These are phyloP conservation scores for Psilopogon haemacephalus DNA, from an alignment of 2,113 vertebrate species.

Conservation along the genomic window DNA sequence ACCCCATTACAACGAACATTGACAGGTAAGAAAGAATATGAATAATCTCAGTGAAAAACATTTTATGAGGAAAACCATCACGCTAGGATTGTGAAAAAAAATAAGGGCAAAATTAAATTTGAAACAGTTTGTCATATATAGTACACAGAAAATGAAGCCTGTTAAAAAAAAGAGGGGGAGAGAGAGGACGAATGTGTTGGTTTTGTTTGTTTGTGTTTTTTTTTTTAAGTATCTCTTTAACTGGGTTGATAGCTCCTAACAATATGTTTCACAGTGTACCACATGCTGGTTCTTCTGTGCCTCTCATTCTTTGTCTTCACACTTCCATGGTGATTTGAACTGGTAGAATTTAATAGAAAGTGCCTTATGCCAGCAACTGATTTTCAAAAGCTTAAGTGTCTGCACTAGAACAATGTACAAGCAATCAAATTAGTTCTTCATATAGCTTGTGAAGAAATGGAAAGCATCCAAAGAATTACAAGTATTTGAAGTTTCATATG, in stretches of 20 bases:
- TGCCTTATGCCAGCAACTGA: not conserved
- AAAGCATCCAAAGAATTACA: not conserved
- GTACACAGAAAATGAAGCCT: not conserved
- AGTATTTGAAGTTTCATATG: not conserved
- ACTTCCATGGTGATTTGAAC: not conserved
- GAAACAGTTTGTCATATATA: not conserved
- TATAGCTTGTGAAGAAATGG: not conserved
- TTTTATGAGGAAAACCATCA: not conserved
- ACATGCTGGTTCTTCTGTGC: not conserved
- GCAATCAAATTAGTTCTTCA: not conserved
- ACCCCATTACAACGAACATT: not conserved
- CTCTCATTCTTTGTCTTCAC: not conserved
- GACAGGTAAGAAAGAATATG: not conserved
- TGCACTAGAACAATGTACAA: not conserved
- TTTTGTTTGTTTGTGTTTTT: not conserved
- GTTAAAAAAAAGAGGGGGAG: not conserved
- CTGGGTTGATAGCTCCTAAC: not conserved
- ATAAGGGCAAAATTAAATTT: not conserved
- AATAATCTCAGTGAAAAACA: not conserved
- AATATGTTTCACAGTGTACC: not conserved
- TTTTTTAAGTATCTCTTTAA: accelerated
- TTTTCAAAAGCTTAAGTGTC: not conserved
- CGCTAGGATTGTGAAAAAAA: not conserved
- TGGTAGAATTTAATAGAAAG: not conserved
- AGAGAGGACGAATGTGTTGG: not conserved